Percentiles rank a stretch among this genome's conserved stretches.
Evolutionary conservation across 2,888 invertebrate species (phyloP).

Genomic region (Bombylius discolor): DNA sequence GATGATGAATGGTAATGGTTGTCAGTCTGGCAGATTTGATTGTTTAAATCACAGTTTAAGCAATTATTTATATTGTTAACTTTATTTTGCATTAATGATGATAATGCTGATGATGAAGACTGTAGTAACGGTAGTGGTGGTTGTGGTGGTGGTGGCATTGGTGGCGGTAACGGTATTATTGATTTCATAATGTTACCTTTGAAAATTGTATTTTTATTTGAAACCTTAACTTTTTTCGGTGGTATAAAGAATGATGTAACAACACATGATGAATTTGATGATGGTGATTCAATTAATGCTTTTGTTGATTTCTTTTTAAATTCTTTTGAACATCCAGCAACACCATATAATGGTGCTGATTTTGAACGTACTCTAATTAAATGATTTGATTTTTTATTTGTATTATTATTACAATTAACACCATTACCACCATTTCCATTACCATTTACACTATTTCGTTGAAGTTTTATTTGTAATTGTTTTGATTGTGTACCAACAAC

Average conservation of each 20-base stretch:
- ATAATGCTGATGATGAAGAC: background rate
- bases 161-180: background rate
- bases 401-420: background rate
- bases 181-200: background rate
- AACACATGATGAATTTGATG: slow-evolving; percentile 1
- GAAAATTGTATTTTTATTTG: background rate
- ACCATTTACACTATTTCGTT: background rate
- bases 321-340: background rate
- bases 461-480: background rate
- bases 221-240: slow-evolving; percentile 9
- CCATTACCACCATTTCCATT: background rate
- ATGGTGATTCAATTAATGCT: background rate
- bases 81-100: background rate
- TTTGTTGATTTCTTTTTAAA: slow-evolving; percentile 9
- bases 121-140: background rate
- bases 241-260: slow-evolving; percentile 5
- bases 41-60: background rate
- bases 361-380: slow-evolving; percentile 7
- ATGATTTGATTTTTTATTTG: background rate
- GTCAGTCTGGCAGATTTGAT: background rate
- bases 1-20: background rate
- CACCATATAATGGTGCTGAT: background rate
- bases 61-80: background rate
- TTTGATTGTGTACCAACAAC: background rate
- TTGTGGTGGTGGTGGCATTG: background rate